Evolutionary conservation across 2,888 invertebrate species (phyloP).

Genomic region (Bellardia pandia): DNA sequence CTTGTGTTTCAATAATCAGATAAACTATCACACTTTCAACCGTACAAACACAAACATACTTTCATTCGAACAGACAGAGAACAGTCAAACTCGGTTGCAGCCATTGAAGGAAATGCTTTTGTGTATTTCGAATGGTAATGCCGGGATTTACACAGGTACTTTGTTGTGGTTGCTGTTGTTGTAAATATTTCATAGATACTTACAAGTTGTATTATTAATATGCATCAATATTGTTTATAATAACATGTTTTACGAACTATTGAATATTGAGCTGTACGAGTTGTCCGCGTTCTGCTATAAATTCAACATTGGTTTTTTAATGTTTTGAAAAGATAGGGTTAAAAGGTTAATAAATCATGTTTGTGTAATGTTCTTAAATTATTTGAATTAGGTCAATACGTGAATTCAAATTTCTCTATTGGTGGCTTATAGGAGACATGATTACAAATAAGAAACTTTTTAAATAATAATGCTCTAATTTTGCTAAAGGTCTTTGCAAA

Average conservation of each 20-base stretch:
- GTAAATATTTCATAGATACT: conserved; percentile 33
- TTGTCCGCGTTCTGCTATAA: not conserved
- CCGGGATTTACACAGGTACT: conserved; percentile 31
- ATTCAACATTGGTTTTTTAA: not conserved
- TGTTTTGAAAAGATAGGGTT: conserved; percentile 10
- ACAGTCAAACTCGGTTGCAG: not conserved
- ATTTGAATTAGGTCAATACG: conserved; percentile 21
- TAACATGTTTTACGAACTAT: conserved; percentile 52
- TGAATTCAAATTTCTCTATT: conserved; percentile 9
- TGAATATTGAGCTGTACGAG: conserved; percentile 50
- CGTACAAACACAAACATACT: not conserved
- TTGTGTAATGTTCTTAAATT: not conserved
- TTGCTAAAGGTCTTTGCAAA: too few relatives aligned
- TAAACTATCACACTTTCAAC: conserved; percentile 45
- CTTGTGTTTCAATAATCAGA: conserved; percentile 58
- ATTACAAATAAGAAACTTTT: too few relatives aligned
- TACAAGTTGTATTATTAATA: conserved; percentile 41
- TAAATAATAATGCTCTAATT: too few relatives aligned
- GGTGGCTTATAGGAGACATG: not conserved
- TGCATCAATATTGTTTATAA: conserved; percentile 32
- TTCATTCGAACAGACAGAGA: not conserved
- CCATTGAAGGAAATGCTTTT: not conserved
- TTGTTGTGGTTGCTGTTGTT: not conserved
- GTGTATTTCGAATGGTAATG: conserved; percentile 10
- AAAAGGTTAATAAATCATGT: conserved; percentile 24